These are phyloP conservation scores for Zoanthus sociatus DNA, from an alignment of 92 coral and sea anemone species.

Conservation along the genomic window DNA sequence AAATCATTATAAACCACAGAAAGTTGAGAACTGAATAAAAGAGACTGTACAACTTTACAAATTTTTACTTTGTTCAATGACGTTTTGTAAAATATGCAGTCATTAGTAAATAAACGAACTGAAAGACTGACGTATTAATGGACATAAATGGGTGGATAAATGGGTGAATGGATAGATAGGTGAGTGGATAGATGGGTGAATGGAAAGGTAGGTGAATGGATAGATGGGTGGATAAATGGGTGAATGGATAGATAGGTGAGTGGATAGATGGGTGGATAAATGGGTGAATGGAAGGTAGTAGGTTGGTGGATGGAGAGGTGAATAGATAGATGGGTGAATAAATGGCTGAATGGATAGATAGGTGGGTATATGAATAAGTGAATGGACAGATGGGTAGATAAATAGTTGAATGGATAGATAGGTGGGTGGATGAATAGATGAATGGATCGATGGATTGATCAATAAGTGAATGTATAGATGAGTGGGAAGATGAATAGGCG, in stretches of 20 bases:
- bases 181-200: background rate
- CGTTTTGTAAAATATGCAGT: no score
- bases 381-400: background rate
- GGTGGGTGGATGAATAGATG: no score
- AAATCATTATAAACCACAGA: slow-evolving; percentile 5
- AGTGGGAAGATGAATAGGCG: no score
- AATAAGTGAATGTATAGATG: no score
- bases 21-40: background rate
- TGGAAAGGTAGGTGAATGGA: background rate
- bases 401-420: no score
- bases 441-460: no score
- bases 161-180: background rate
- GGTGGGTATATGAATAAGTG: background rate
- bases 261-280: background rate
- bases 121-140: no score
- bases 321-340: background rate
- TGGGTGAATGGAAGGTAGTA: background rate
- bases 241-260: background rate
- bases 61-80: no score
- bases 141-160: no score
- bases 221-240: background rate
- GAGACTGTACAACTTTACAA: background rate
- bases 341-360: no score
- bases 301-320: background rate
- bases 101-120: no score